Base-by-base conservation (phyloP, 2,797 vertebrate species). In the Synaphobranchus kaupii region DNA sequence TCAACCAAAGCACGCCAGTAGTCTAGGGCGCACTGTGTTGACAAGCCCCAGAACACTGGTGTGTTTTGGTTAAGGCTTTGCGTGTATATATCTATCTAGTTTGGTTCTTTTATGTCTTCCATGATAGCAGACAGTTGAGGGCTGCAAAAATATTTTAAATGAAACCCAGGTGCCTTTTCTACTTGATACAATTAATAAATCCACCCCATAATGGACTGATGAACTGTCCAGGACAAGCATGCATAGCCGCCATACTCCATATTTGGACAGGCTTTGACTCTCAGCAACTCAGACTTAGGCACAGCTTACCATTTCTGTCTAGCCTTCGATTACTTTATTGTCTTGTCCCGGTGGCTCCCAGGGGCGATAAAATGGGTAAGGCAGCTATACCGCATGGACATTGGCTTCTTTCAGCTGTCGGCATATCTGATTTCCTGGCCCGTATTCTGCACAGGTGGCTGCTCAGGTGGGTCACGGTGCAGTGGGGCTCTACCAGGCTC, bases 381-480 rank as follows among this genome's bases (percentile, higher is more conserved):
- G 52, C 13, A 8, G 10, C 78, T 82, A 47, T 48, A 10, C 22
- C 48, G 22, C 17, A 2, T 54, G 50, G 81, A 83, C 10, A 17
- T 54, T 60, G 83, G 9, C n/a, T 58, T 22, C 54, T 44, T 54
- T 56, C 22, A 83, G 10, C 82, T 83, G 50, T 22, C 4, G 7
- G 22, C 4, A 5, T 9, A 56, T 17, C 10, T 31, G 7, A 22
- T 1, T 54, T 31, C 15, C 47, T 25, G 50, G 28, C 13, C 8
- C 17, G 31, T 80, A 2, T 20, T 88, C 25, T 90, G 87, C 91
- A 68, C 91, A 97, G 97, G 93, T 97, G 58, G 96, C 96, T 0
- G 96, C 96, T 0, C 97, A 97, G 92, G 97, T 97, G 7, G 97
- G 96, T 3, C 97, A 97, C 50, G 97, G 95, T 80, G 96, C 96